These are phyloP conservation scores for Muntiacus reevesi DNA, from an alignment of 2,113 vertebrate species.

Conservation along the genomic window DNA sequence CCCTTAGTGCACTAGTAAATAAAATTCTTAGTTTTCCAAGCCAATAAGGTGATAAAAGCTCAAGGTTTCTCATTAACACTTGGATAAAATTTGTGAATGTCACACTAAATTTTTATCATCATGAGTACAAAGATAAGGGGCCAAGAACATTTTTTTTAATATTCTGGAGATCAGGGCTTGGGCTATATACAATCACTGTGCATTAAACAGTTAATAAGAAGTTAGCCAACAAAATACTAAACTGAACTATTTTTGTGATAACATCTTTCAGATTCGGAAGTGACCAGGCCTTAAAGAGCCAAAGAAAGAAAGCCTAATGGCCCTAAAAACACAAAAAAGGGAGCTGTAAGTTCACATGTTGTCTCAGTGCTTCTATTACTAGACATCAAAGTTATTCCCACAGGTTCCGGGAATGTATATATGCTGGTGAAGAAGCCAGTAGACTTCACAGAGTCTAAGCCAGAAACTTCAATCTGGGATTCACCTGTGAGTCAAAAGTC, in stretches of 20 bases:
- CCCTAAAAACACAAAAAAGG: conserved; percentile 10
- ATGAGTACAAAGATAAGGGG: not conserved
- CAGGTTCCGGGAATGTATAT: not conserved
- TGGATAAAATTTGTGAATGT: not conserved
- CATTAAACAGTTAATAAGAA: not conserved
- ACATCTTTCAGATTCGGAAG: conserved; percentile 30
- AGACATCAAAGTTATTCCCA: conserved; percentile 40
- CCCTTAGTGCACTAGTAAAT: not conserved
- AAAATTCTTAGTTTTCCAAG: conserved; percentile 37
- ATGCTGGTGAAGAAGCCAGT: conserved; percentile 60
- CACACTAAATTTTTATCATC: not conserved
- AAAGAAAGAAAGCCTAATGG: conserved; percentile 32
- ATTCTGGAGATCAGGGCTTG: not conserved
- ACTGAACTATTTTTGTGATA: conserved; percentile 25
- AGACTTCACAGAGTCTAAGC: conserved; percentile 72
- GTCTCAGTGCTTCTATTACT: conserved; percentile 17
- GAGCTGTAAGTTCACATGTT: not conserved
- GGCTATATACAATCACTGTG: not conserved
- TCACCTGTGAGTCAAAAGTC: conserved; percentile 76
- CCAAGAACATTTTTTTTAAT: not conserved
- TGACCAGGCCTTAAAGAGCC: not conserved
- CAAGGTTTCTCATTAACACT: not conserved
- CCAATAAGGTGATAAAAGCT: not conserved
- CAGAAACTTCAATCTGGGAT: conserved; percentile 73
- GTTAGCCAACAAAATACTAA: not conserved